Evolutionary conservation across 2,888 invertebrate species (phyloP), one percentile per base, ranked within the genome.

Genomic region (Callyntrura guangdongensis): DNA sequence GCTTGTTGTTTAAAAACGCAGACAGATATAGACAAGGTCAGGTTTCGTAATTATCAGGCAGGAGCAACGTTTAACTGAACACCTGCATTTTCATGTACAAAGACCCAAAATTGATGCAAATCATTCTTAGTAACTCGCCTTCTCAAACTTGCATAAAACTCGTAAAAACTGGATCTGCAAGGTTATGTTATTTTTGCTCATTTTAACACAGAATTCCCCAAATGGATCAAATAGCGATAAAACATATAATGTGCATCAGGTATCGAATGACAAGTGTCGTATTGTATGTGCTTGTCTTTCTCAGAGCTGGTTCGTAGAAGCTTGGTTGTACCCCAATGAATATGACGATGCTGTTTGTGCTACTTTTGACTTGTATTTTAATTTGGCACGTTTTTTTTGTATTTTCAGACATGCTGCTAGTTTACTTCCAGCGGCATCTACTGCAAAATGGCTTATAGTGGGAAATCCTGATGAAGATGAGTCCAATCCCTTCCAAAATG

Each of bases 391-490:
- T 64, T 25, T 82, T 88, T 90, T 86, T 69, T 74, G 64, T 69
- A 59, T 72, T 90, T 85, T 84, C 86, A 93, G 93, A 89, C 90
- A 84, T 61, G 92, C 91, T 17, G 91, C 87, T n/a, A 92, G 92
- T 53, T 91, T 89, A 67, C 90, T 93, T 27, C 93, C 92, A 17
- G 88, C 91, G 14, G 92, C 92, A 9, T 92, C 93, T 5, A 92
- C 92, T 4, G 91, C 92, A 6, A 93, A 93, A 92, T 94, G 93
- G 93, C 92, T 94, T 22, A 93, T 94, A 49, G 94, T 94, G 27
- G 93, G 92, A 17, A 93, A 94, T 91, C 93, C 93, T 49, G 93
- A 93, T 64, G 86, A 84, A 22, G 92, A 92, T 12, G 59, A 49
- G 88, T 64, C 84, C 81, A 90, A 85, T 72, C 91, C 61, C 22